Conservation (phyloP, 2,888 invertebrate species). For the Allacma fusca region DNA sequence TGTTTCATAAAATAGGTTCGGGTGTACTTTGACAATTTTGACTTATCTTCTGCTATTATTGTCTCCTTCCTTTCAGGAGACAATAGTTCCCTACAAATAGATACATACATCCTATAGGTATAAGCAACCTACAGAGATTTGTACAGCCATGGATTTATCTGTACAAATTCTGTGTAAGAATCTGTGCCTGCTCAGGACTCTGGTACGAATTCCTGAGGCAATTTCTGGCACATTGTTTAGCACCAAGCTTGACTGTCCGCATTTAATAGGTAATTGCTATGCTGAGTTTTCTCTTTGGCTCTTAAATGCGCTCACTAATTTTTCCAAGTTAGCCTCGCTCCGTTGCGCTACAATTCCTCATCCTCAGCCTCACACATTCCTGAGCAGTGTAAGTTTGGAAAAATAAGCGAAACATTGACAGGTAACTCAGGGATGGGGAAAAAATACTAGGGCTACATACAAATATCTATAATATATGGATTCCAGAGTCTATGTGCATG, state of each 20-base stretch:
- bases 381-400: neutral
- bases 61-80: no score
- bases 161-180: no score
- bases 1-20: neutral
- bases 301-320: conserved; percentile 38
- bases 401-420: neutral
- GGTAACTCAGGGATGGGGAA: neutral
- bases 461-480: no score
- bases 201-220: neutral
- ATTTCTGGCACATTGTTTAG: conserved; percentile 13
- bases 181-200: no score
- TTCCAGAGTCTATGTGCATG: no score
- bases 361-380: neutral
- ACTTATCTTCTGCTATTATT: neutral
- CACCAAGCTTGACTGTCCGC: conserved; percentile 13
- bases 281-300: conserved; percentile 43
- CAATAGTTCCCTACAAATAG: no score
- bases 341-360: conserved; percentile 24
- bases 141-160: no score
- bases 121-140: no score
- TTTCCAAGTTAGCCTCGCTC: conserved; percentile 48
- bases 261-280: conserved; percentile 48
- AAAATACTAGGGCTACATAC: no score
- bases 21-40: neutral
- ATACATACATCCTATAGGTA: no score